A percentile compares a stretch with the other conserved stretches of the same genome.
Conservation (phyloP, 2,888 invertebrate genomes). For the Hydrotaea diabolus region DNA sequence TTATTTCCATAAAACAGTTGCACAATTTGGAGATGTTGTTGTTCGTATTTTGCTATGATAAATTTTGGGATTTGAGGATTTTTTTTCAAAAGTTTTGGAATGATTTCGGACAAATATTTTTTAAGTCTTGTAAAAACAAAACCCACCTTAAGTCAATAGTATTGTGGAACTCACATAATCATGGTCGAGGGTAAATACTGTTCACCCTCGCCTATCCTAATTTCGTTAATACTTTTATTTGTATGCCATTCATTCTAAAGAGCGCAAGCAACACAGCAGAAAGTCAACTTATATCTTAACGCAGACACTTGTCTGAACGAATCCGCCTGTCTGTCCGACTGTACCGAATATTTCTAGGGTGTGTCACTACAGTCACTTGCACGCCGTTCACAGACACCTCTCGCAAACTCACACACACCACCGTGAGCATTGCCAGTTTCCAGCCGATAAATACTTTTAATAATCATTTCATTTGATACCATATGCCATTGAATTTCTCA, state of each 20-base stretch:
- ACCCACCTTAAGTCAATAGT: too few species aligned
- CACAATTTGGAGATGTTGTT: too few species aligned
- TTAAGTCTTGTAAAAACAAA: too few species aligned
- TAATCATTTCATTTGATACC: neutral
- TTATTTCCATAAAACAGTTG: too few species aligned
- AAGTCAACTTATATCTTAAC: conserved; percentile 22
- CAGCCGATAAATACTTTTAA: conserved; percentile 6
- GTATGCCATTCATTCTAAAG: neutral
- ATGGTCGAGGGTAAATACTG: too few species aligned
- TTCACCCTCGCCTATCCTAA: too few species aligned
- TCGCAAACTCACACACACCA: neutral
- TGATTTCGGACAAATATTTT: too few species aligned
- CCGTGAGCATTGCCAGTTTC: neutral
- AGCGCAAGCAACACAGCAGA: conserved; percentile 23
- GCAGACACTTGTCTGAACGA: conserved; percentile 59
- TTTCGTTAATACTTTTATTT: too few species aligned
- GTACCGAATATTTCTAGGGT: conserved; percentile 49
- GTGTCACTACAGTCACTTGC: conserved; percentile 40
- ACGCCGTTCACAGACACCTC: neutral
- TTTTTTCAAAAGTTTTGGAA: too few species aligned
- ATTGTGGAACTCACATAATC: too few species aligned
- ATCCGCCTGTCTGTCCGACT: conserved; percentile 24
- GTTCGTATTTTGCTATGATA: too few species aligned
- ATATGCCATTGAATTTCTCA: neutral
- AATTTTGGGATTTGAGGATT: too few species aligned